Conservation (phyloP, 2,113 vertebrate species). For the Prionailurus viverrinus region DNA sequence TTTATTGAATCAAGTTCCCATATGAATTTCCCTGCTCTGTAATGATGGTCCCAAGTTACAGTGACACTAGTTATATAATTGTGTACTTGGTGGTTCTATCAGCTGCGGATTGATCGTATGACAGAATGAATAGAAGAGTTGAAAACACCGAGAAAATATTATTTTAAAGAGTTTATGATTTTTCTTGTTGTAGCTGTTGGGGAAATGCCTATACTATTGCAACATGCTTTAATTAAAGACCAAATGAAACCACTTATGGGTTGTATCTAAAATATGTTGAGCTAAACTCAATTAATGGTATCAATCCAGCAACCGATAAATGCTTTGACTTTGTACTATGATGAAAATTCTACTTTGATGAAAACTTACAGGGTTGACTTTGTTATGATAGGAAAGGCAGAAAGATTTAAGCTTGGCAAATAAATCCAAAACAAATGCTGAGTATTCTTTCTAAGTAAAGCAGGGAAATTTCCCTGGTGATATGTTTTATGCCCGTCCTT, state of each 20-base stretch:
- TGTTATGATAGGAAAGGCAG: background rate
- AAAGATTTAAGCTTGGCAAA: conserved; percentile 5
- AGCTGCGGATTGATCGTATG: background rate
- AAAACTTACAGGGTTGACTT: background rate
- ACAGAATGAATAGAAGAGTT: background rate
- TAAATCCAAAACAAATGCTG: background rate
- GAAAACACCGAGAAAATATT: background rate
- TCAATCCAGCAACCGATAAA: background rate
- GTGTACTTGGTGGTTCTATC: background rate
- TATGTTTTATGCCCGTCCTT: background rate
- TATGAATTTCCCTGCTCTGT: background rate
- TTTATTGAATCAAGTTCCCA: background rate
- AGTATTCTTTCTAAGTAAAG: background rate
- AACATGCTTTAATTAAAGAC: background rate
- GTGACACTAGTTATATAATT: background rate
- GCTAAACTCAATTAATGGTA: background rate
- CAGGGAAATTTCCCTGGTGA: background rate
- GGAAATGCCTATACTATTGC: background rate
- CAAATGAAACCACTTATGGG: background rate
- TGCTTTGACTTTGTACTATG: background rate
- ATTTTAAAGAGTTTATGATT: background rate
- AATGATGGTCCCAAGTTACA: background rate
- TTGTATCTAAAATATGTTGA: background rate
- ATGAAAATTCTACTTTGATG: background rate
- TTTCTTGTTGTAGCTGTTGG: background rate